Conservation (phyloP, 2,113 vertebrate genomes). For the Gorsachius goisagi region DNA sequence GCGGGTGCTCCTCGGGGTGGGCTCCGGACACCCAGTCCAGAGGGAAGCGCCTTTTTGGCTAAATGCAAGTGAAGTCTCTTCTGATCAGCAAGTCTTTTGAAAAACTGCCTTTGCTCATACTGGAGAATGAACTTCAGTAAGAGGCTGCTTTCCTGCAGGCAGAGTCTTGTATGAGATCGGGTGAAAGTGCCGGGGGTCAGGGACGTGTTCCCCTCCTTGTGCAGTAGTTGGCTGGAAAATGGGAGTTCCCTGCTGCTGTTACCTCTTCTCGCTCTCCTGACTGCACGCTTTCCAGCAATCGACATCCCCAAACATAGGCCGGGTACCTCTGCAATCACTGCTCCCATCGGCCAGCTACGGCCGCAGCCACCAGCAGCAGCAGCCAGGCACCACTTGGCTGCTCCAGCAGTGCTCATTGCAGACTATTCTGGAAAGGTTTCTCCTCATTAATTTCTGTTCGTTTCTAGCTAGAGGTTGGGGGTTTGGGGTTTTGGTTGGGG, state of each 20-base stretch:
- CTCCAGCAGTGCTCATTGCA: rapidly evolving
- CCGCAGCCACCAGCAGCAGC: background rate
- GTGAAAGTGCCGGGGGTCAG: background rate
- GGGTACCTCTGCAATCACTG: rapidly evolving
- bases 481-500: background rate
- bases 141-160: background rate
- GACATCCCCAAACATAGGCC: rapidly evolving
- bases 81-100: background rate
- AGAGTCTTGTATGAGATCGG: rapidly evolving
- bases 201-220: rapidly evolving
- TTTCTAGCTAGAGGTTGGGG: rapidly evolving
- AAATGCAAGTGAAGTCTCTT: background rate
- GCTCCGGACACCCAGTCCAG: too few species aligned
- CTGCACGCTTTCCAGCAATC: rapidly evolving
- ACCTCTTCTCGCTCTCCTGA: too few species aligned
- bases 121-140: rapidly evolving
- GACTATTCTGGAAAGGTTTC: background rate
- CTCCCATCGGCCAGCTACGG: rapidly evolving
- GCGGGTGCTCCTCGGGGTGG: rapidly evolving
- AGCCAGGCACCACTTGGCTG: too few species aligned
- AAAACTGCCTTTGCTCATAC: rapidly evolving
- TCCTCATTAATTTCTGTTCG: rapidly evolving
- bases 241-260: background rate
- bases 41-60: background rate
- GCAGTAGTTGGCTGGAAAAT: rapidly evolving